Evolutionary conservation across 2,797 vertebrate genomes (phyloP), one percentile per base, ranked within the genome.

Genomic region (Mormyrops attenuatus): DNA sequence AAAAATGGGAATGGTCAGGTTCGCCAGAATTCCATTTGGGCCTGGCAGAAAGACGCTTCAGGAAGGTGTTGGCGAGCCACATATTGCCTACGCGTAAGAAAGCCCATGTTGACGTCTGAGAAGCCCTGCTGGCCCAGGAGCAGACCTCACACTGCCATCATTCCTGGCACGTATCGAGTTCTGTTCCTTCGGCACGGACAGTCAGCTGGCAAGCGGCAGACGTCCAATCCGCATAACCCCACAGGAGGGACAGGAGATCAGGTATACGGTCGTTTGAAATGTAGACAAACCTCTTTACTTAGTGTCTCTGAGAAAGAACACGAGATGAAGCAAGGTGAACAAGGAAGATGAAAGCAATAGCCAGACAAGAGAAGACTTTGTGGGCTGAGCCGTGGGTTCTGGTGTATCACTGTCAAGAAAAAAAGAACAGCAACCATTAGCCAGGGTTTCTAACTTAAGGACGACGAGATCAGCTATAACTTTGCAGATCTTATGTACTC

Each of bases 261-360:
- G 50, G 55, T 89, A 30, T 91, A 22, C 49, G 20, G 20, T 55
- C 63, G 5, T 57, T 63, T 57, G 47, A 88, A 63, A 88, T 84
- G 26, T 5, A 50, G 89, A 87, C 87, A 88, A 60, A 60, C 52
- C 77, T 84, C 89, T 63, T 90, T 57, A 63, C 52, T 84, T 49
- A 44, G 69, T 22, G 9, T 88, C 88, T 88, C 80, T 26, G 73
- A 20, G 73, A 44, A 20, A 69, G 41, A 88, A 52, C 44, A 69
- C 20, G 55, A 47, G 86, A 44, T 49, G 22, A 13, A n/a, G n/a
- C 34, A 30, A 80, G 47, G 87, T 44, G 60, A 34, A 77, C 20
- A 47, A 17, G 41, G 50, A 7, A 44, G 11, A 30, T 49, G 30
- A 66, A 89, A 88, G 87, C 30, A 47, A 20, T 15, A 63, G 44